These are phyloP conservation scores for Piaya cayana DNA, from an alignment of 2,113 vertebrate species.

Conservation along the genomic window DNA sequence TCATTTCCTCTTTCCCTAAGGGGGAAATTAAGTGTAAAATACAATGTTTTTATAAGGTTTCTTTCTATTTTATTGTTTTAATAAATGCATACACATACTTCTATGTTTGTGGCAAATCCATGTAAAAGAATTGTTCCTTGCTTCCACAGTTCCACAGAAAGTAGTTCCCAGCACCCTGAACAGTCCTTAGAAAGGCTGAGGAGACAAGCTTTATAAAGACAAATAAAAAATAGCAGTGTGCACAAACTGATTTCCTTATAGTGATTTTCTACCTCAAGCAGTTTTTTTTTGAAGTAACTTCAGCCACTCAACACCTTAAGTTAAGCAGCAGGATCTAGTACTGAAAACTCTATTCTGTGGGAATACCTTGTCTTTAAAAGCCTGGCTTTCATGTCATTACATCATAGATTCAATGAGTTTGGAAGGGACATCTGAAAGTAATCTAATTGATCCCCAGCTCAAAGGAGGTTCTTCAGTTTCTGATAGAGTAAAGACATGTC, in stretches of 20 bases:
- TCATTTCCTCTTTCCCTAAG: background rate
- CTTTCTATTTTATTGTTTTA: background rate
- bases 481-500: background rate
- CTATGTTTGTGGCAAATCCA: background rate
- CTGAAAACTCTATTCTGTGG: background rate
- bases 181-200: background rate
- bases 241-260: background rate
- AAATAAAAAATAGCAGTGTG: background rate
- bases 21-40: background rate
- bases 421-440: background rate
- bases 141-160: background rate
- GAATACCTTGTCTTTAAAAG: background rate
- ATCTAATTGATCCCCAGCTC: background rate
- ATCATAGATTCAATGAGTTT: background rate
- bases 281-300: background rate
- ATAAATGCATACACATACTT: background rate
- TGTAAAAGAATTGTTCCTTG: background rate
- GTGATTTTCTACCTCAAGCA: background rate
- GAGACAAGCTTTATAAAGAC: background rate
- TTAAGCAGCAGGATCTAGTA: background rate
- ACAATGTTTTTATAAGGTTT: background rate
- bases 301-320: background rate
- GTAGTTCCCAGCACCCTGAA: background rate
- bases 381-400: background rate
- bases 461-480: background rate